phyloP scores from a whole-genome alignment of 2,113 vertebrate species.

The Pangasianodon gigas region DNA sequence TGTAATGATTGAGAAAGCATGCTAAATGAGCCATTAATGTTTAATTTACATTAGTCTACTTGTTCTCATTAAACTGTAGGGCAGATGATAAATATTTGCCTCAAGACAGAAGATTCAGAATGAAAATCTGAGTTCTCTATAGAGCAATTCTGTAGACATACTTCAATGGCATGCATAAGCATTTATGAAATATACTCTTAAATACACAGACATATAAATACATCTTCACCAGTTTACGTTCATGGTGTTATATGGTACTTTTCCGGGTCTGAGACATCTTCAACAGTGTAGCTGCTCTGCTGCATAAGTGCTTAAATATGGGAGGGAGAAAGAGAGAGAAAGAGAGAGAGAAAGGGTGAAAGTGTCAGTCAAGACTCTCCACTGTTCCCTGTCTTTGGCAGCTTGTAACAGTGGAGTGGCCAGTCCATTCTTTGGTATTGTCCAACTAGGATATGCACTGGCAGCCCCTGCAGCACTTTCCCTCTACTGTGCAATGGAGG shows the following conservation, averaged over 20 bases:
- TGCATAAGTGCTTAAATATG: background rate
- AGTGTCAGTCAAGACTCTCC: background rate
- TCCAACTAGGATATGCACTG: background rate
- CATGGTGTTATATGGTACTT: background rate
- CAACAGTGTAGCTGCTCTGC: background rate
- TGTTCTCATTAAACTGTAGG: conserved; percentile 34
- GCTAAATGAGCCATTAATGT: conserved; percentile 26
- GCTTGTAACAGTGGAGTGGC: background rate
- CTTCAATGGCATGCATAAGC: no score
- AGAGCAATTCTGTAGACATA: background rate
- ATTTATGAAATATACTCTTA: background rate
- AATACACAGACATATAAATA: background rate
- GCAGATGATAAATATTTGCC: conserved; percentile 29
- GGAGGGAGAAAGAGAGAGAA: background rate
- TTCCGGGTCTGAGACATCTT: background rate
- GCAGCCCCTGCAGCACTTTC: no score
- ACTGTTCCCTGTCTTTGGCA: background rate
- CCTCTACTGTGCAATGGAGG: background rate
- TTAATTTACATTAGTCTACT: conserved; percentile 19
- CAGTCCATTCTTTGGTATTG: background rate
- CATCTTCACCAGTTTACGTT: background rate
- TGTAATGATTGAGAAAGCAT: conserved; percentile 33
- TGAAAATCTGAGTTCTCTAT: background rate
- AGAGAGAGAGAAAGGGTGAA: background rate
- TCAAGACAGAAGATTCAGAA: background rate